These are phyloP conservation scores for Drosophila ananassae DNA, from an alignment of 1,140 invertebrate species.

Conservation along the genomic window DNA sequence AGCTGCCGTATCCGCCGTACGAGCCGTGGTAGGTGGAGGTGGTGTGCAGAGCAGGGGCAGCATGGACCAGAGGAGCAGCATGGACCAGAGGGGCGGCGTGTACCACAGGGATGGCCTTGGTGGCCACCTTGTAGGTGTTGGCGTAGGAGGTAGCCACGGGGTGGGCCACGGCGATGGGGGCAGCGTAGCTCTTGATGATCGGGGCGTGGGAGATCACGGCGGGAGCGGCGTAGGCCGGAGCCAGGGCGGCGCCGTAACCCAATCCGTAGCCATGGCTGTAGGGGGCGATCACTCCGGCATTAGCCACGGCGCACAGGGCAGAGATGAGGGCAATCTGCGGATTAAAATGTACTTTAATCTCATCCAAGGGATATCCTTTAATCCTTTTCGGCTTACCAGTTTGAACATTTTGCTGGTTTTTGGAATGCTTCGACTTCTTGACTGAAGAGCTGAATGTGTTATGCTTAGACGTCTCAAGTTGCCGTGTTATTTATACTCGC, in stretches of 20 bases:
- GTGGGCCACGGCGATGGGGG: slow-evolving; percentile 79
- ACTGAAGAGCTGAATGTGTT: slow-evolving; percentile 70
- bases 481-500: slow-evolving; percentile 79
- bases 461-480: slow-evolving; percentile 53
- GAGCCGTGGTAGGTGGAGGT: slow-evolving; percentile 75
- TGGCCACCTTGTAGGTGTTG: slow-evolving; percentile 86
- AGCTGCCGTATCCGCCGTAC: slow-evolving; percentile 43
- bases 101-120: slow-evolving; percentile 75
- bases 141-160: slow-evolving; percentile 86
- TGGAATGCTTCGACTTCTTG: slow-evolving; percentile 55
- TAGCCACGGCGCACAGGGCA: slow-evolving; percentile 78
- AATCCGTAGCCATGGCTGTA: slow-evolving; percentile 71
- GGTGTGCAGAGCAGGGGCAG: slow-evolving; percentile 73
- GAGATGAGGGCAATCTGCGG: slow-evolving; percentile 69
- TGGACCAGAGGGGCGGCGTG: slow-evolving; percentile 77
- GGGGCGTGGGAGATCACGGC: slow-evolving; percentile 75
- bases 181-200: slow-evolving; percentile 76
- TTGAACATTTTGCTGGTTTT: slow-evolving; percentile 79
- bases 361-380: slow-evolving; percentile 15
- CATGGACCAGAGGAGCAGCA: slow-evolving; percentile 70
- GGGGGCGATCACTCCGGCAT: slow-evolving; percentile 72
- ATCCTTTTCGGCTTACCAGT: slow-evolving; percentile 68
- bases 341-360: background rate
- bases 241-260: slow-evolving; percentile 48
- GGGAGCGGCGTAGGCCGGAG: slow-evolving; percentile 60